Percentiles rank a stretch among this genome's conserved stretches.
Evolutionary conservation across 2,113 vertebrate species (phyloP).

Genomic region (Nymphicus hollandicus): DNA sequence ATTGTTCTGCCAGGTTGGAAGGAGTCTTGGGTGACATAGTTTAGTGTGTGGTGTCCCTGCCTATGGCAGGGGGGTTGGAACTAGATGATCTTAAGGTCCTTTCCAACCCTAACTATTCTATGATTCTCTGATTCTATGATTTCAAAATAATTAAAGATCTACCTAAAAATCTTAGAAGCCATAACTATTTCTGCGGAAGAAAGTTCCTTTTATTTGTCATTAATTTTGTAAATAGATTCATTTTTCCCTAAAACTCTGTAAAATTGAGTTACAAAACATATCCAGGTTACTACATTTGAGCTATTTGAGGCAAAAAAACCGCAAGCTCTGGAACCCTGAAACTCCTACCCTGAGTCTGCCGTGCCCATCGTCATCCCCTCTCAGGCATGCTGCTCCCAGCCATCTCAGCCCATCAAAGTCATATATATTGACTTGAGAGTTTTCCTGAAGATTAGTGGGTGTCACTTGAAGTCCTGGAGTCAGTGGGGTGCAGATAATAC

Average conservation of each 20-base stretch:
- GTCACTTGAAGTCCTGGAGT: background rate
- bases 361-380: background rate
- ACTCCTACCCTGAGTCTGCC: accelerated
- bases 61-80: background rate
- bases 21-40: background rate
- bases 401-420: background rate
- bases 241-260: background rate
- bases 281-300: background rate
- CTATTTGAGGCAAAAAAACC: background rate
- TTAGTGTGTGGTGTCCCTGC: background rate
- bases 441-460: background rate
- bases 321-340: background rate
- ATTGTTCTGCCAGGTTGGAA: background rate
- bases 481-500: background rate
- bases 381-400: background rate
- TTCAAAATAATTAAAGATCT: background rate
- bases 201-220: background rate
- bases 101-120: background rate
- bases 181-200: background rate
- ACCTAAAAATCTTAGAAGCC: background rate
- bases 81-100: background rate
- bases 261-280: background rate
- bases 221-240: background rate
- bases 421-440: background rate
- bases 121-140: background rate